Base-by-base conservation (phyloP, 2,888 invertebrate genomes). In the Mythimna lalbum region DNA sequence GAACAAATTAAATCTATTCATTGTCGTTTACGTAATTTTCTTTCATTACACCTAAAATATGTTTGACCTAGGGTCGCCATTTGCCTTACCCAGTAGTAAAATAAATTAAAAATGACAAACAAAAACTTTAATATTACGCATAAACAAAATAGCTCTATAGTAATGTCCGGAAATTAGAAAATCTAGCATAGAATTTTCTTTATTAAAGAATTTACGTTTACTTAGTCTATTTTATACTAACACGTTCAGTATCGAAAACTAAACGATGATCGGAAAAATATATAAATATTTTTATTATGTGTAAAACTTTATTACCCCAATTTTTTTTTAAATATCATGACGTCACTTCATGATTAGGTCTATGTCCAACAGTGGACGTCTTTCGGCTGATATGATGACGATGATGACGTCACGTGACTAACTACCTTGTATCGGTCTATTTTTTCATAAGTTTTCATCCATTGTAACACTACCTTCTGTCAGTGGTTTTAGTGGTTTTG, bases 151-250 rank as follows among this genome's bases (percentile, higher is more conserved):
- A 50, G 19, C n/a, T 49, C 17, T 14, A 12, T 49, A 9, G 19
- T 36, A 27, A 14, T 23, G 17, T 17, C 53, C 53, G 63, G 53
- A 79, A 14, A 79, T 75, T 50, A 31, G 4, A 47, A 49, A 53
- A 39, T 0, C 43, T 12, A 2, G 23, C 1, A 59, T 63, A 55
- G 27, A 33, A n/a, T 33, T 69, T 36, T 61, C 2, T 27, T 61
- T 31, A 52, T n/a, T 21, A n/a, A 43, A 43, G 5, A 17, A 61
- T 23, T 3, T 27, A 43, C 1, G 19, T 49, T 49, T 49, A 49
- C 49, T 21, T 52, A 17, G 1, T 17, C 10, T 31, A 19, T 47
- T 69, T 31, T 2, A 12, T 5, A 12, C 4, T 19, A 19, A 55
- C 14, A 75, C 1, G 14, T 39, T 55, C 21, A 56, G 21, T 43